A percentile compares a stretch with the other conserved stretches of the same genome.
These are phyloP conservation scores for Boloria selene DNA, from an alignment of 2,888 invertebrate species.

Conservation along the genomic window DNA sequence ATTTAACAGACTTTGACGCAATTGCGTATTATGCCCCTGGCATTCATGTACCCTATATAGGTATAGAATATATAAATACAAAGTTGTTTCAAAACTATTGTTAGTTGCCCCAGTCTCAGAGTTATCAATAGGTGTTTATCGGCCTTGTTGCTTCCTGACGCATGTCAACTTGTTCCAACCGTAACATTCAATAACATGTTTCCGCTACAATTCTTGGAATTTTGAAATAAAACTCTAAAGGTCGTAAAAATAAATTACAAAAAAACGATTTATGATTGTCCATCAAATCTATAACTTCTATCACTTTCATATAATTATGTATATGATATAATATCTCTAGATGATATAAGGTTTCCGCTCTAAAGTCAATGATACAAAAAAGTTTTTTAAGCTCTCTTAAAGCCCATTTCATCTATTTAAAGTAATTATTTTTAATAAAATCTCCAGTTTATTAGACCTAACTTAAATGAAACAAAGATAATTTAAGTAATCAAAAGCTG, in stretches of 20 bases:
- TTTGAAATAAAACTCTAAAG: background rate
- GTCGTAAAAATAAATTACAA: too few species aligned
- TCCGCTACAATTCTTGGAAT: background rate
- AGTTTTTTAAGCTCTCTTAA: too few species aligned
- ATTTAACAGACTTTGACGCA: too few species aligned
- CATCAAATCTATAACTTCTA: too few species aligned
- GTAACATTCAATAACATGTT: background rate
- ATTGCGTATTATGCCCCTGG: too few species aligned
- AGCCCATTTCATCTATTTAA: too few species aligned
- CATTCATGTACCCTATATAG: too few species aligned
- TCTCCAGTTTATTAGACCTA: background rate
- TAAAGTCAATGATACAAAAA: too few species aligned
- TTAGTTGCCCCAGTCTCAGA: background rate
- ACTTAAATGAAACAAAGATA: constrained; percentile 29
- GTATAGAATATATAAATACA: background rate
- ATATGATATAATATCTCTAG: too few species aligned
- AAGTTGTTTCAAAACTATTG: background rate
- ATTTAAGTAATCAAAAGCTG: constrained; percentile 55
- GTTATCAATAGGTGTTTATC: background rate
- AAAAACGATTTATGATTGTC: too few species aligned
- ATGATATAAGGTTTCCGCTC: too few species aligned
- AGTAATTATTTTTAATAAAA: background rate
- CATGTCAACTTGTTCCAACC: background rate
- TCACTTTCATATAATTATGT: too few species aligned
- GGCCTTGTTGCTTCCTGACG: background rate